Evolutionary conservation across 2,113 vertebrate genomes (phyloP).

Genomic region (Hippocampus zosterae): DNA sequence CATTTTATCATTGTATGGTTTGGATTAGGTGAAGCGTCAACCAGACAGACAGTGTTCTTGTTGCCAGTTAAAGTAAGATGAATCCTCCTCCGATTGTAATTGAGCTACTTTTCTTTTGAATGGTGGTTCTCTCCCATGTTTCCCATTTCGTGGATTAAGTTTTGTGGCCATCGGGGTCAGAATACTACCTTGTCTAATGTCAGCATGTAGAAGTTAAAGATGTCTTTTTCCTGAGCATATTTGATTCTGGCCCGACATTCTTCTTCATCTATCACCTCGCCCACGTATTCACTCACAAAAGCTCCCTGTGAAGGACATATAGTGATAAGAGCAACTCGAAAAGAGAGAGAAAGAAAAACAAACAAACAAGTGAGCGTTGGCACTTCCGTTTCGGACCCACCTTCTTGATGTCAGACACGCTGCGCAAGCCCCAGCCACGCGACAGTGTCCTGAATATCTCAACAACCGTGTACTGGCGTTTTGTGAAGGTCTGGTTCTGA

Average conservation of each 20-base stretch:
- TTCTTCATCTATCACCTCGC: slow-evolving; percentile 98
- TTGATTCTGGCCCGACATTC: slow-evolving; percentile 91
- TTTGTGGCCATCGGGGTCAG: neutral
- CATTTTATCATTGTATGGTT: too few species aligned
- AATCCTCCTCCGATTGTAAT: too few species aligned
- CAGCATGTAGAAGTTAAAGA: slow-evolving; percentile 98
- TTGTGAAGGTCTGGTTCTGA: slow-evolving; percentile 95
- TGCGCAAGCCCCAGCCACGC: slow-evolving; percentile 90
- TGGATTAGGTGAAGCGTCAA: too few species aligned
- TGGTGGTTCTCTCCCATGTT: too few species aligned
- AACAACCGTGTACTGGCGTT: slow-evolving; percentile 87
- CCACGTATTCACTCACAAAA: slow-evolving; percentile 97
- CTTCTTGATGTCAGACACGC: slow-evolving; percentile 89
- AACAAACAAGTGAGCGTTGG: neutral
- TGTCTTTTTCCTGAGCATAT: slow-evolving; percentile 93
- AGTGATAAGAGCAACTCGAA: too few species aligned
- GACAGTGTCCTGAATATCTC: slow-evolving; percentile 91
- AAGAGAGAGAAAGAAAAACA: too few species aligned
- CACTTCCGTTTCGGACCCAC: slow-evolving; percentile 49
- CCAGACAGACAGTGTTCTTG: too few species aligned
- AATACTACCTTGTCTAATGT: slow-evolving; percentile 91
- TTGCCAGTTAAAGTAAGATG: too few species aligned
- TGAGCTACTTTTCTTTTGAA: too few species aligned
- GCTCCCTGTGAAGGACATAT: slow-evolving; percentile 76
- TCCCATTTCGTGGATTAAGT: too few species aligned